A percentile compares a stretch with the other conserved stretches of the same genome.
Conservation (phyloP, 1,140 invertebrate genomes). For the Metaphire vulgaris region DNA sequence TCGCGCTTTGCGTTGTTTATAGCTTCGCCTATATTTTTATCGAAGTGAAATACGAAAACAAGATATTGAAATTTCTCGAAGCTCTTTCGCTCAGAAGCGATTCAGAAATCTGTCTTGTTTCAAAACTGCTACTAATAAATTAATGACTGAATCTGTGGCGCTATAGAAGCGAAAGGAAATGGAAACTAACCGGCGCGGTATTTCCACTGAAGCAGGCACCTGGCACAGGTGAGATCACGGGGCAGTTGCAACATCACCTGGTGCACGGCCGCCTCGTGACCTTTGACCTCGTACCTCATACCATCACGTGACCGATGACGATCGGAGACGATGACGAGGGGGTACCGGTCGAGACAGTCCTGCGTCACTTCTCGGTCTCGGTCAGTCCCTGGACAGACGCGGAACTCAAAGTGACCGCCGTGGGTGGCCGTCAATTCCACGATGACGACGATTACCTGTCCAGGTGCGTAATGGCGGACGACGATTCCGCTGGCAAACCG, state of each 20-base stretch:
- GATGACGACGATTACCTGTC: conserved; percentile 32
- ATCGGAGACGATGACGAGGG: conserved; percentile 46
- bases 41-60: no score
- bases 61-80: no score
- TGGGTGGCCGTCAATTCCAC: conserved; percentile 40
- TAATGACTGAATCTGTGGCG: no score
- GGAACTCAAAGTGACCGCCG: conserved; percentile 77
- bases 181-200: conserved; percentile 43
- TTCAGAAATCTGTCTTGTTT: no score
- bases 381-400: conserved; percentile 65
- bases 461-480: conserved; percentile 27
- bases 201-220: conserved; percentile 49
- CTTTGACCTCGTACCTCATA: neutral
- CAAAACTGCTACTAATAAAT: no score
- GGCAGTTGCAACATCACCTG: conserved; percentile 38
- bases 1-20: no score
- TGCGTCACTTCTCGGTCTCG: conserved; percentile 46
- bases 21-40: no score
- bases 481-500: conserved; percentile 36
- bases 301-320: neutral
- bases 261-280: neutral
- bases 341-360: conserved; percentile 57
- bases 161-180: no score
- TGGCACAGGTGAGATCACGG: conserved; percentile 36
- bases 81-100: no score